Percentiles rank a stretch among this genome's conserved stretches.
Conservation (phyloP, 2,797 vertebrate genomes). For the Aphelocoma californica region DNA sequence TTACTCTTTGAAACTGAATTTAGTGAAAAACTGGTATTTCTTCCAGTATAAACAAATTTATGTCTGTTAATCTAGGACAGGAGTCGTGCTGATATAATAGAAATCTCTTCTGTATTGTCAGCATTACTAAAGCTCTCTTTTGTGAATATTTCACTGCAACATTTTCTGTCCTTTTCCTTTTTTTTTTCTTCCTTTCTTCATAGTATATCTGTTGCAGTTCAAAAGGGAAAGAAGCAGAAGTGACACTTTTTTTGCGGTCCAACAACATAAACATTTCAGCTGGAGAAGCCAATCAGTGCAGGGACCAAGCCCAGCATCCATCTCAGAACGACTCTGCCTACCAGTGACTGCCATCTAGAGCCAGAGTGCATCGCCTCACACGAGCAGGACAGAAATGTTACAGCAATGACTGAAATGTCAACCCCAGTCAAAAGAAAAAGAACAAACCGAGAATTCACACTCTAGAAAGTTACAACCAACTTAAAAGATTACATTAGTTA, state of each 20-base stretch:
- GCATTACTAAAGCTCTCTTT: not conserved
- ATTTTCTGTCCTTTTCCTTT: not conserved
- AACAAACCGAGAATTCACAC: not conserved
- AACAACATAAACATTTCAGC: constrained; percentile 2
- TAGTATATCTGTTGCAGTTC: not conserved
- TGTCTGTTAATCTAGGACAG: not conserved
- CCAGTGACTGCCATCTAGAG: constrained; percentile 54
- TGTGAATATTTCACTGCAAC: not conserved
- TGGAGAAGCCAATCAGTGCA: not conserved
- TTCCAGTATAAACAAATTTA: not conserved
- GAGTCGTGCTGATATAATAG: not conserved
- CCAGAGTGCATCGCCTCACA: not conserved
- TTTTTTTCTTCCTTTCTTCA: not conserved
- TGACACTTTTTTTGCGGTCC: not conserved
- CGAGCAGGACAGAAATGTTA: not conserved
- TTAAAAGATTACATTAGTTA: not conserved
- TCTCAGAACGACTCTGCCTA: not conserved
- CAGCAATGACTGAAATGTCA: not conserved
- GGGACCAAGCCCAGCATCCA: not conserved
- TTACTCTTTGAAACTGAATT: not conserved
- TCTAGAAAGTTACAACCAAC: not conserved
- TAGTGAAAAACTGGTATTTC: not conserved
- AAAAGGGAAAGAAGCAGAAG: not conserved
- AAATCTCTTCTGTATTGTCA: not conserved
- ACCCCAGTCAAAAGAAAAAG: not conserved